phyloP scores from a whole-genome alignment of 2,797 vertebrate genomes.

The Notolepis coatsorum region DNA sequence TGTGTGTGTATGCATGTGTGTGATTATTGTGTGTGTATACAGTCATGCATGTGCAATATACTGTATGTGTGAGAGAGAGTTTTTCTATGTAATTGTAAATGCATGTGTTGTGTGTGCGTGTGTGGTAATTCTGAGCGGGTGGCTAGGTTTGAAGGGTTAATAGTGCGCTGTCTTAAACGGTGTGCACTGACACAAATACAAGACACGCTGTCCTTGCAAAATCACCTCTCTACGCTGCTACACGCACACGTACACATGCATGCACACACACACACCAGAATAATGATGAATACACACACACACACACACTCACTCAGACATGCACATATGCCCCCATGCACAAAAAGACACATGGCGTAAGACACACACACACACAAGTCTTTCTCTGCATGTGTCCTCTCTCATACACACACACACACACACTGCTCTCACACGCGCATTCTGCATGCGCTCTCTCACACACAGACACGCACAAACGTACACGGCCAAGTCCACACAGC shows the following conservation, averaged over 20 bases:
- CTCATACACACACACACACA: constrained; percentile 1
- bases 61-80: constrained; percentile 41
- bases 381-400: too few species aligned
- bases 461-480: constrained; percentile 29
- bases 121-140: neutral
- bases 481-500: constrained; percentile 68
- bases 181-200: constrained; percentile 74
- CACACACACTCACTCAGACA: neutral
- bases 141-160: constrained; percentile 77
- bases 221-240: constrained; percentile 63
- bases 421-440: constrained; percentile 10
- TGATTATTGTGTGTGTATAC: neutral
- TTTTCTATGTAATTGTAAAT: constrained; percentile 10
- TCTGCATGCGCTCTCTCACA: neutral
- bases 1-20: constrained; percentile 54
- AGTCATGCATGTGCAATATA: constrained; percentile 1
- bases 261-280: constrained; percentile 20
- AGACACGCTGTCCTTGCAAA: constrained; percentile 74
- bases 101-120: constrained; percentile 5
- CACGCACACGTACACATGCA: neutral
- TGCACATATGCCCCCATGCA: constrained; percentile 3
- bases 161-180: constrained; percentile 73
- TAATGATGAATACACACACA: constrained; percentile 1
- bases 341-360: constrained; percentile 1
- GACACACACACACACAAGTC: neutral